Percentiles rank a stretch among this genome's conserved stretches.
phyloP scores from a whole-genome alignment of 2,797 vertebrate species.

The Sorex maritimensis region DNA sequence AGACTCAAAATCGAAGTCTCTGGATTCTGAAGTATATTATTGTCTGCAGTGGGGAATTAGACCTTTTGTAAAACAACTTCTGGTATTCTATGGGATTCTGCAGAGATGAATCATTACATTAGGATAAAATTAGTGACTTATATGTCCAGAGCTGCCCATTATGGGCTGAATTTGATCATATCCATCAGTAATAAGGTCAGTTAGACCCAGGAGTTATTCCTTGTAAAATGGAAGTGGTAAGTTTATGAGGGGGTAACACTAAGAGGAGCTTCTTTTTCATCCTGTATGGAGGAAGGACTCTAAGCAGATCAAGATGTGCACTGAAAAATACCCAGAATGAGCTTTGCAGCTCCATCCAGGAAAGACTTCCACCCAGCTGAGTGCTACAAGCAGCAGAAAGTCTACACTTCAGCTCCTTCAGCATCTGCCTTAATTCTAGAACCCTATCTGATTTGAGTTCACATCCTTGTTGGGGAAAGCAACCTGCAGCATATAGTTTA shows the following conservation, averaged over 20 bases:
- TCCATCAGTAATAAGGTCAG: background rate
- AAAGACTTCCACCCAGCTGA: background rate
- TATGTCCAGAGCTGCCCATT: background rate
- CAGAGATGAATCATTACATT: background rate
- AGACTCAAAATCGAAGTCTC: background rate
- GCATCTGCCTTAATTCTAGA: background rate
- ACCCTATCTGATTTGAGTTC: background rate
- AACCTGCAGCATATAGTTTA: background rate
- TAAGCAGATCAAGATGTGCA: background rate
- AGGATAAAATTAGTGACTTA: background rate
- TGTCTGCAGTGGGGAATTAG: background rate
- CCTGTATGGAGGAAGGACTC: background rate
- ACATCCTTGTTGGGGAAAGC: background rate
- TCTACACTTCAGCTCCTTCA: background rate
- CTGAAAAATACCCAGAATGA: background rate
- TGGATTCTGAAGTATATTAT: background rate
- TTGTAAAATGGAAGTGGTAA: constrained; percentile 17
- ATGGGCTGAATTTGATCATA: background rate
- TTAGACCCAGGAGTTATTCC: background rate
- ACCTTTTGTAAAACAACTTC: constrained; percentile 33
- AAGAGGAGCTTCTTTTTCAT: background rate
- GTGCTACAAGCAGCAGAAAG: background rate
- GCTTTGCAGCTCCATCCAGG: background rate
- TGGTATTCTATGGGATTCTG: background rate
- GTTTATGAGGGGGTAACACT: background rate